Conservation (phyloP, 2,888 invertebrate genomes). For the Agrotis exclamationis region DNA sequence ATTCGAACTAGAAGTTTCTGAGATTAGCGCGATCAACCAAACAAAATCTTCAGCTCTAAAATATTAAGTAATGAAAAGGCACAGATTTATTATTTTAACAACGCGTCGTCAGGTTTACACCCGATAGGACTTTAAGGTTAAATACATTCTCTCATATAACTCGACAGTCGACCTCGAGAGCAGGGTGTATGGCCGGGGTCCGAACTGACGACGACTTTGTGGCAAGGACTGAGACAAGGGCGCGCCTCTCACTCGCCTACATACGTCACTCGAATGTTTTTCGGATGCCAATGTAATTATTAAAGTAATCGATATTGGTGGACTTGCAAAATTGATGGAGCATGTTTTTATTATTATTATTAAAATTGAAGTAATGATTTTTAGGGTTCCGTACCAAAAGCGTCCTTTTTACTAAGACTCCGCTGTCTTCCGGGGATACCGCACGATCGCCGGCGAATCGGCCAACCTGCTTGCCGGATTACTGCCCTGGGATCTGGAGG, state of each 20-base stretch:
- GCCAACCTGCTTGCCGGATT: no score
- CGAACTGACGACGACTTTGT: slow-evolving; percentile 83
- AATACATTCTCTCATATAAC: slow-evolving; percentile 80
- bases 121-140: slow-evolving; percentile 68
- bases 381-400: no score
- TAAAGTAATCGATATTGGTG: slow-evolving; percentile 75
- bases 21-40: no score
- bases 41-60: no score
- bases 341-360: background rate
- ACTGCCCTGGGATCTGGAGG: no score
- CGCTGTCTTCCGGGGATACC: no score
- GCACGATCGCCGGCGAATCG: no score
- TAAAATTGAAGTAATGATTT: no score
- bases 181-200: slow-evolving; percentile 78
- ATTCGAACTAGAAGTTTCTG: no score
- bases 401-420: no score
- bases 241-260: slow-evolving; percentile 87
- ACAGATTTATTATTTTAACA: slow-evolving; percentile 16
- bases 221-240: slow-evolving; percentile 85
- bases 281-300: slow-evolving; percentile 82
- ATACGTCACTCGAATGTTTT: slow-evolving; percentile 77
- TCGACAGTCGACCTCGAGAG: slow-evolving; percentile 67
- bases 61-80: slow-evolving; percentile 9
- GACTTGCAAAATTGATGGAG: slow-evolving; percentile 61
- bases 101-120: slow-evolving; percentile 54